These are phyloP conservation scores for Chamaea fasciata DNA, from an alignment of 2,113 vertebrate genomes.

Conservation along the genomic window DNA sequence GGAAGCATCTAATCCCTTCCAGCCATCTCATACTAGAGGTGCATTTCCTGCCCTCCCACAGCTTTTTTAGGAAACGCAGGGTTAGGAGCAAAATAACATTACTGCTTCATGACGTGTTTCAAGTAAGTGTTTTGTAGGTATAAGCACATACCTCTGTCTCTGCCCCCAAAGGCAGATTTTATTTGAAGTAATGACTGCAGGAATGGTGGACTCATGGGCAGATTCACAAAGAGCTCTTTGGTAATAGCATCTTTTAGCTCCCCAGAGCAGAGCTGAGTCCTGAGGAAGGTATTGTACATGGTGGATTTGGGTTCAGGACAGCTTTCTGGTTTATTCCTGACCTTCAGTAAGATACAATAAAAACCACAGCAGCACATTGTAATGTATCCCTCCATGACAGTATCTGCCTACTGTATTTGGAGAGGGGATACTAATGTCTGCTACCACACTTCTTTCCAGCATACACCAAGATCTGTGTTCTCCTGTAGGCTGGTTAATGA, in stretches of 20 bases:
- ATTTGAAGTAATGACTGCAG: neutral
- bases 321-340: neutral
- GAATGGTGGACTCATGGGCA: neutral
- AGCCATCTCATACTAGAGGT: neutral
- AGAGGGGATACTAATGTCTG: neutral
- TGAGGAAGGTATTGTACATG: neutral
- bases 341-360: neutral
- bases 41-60: neutral
- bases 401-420: neutral
- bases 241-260: neutral
- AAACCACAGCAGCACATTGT: neutral
- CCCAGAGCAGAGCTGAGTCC: neutral
- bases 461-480: neutral
- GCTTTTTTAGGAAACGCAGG: neutral
- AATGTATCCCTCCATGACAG: neutral
- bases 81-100: neutral
- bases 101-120: neutral
- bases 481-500: neutral
- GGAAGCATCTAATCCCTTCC: neutral
- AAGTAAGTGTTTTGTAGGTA: neutral
- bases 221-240: neutral
- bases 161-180: neutral
- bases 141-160: neutral
- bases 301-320: neutral
- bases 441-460: neutral